Base-by-base conservation (phyloP, 2,797 vertebrate species). In the Columba guinea region DNA sequence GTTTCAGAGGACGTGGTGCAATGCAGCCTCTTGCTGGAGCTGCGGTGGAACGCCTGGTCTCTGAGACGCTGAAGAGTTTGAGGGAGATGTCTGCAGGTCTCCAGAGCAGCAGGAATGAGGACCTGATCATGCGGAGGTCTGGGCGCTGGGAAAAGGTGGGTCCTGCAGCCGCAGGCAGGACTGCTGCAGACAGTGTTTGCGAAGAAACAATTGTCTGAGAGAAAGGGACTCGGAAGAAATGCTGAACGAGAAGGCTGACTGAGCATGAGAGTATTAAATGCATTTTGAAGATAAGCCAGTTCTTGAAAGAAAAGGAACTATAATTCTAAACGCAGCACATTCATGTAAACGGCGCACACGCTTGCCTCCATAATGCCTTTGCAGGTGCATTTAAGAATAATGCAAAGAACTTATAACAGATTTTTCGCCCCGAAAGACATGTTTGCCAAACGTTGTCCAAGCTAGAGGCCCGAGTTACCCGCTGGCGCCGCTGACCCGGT, bases 311-410 rank as follows among this genome's bases (percentile, higher is more conserved):
- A 75, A 86, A 46, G 56, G 76, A 86, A 67, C 51, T 24, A 0
- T 5, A 71, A 32, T 75, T 75, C 56, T 32, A 67, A 70, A 90
- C 56, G 30, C 80, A 73, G 63, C 73, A 26, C 19, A 7, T 19
- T 49, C 7, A 13, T 39, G 75, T 44, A 53, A 93, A 27, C 1
- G 49, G 56, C 0, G 0, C 21, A 19, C 53, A 24, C 35, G 9
- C 30, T 41, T 53, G 27, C 24, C 79, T 68, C 87, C 80, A 58
- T 1, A 7, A 24, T 84, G 34, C 46, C 28, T 67, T 67, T 70
- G 46, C 91, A 79, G 74, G 30, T 35, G 67, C 58, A 35, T 63
- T 62, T 56, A 44, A 85, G 65, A 89, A 70, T 5, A 82, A 83
- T 1, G 13, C 73, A 73, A 67, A 91, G 65, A 85, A 92, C 65